phyloP scores from a whole-genome alignment of 2,888 invertebrate species.

The Tenthredo mesomela region DNA sequence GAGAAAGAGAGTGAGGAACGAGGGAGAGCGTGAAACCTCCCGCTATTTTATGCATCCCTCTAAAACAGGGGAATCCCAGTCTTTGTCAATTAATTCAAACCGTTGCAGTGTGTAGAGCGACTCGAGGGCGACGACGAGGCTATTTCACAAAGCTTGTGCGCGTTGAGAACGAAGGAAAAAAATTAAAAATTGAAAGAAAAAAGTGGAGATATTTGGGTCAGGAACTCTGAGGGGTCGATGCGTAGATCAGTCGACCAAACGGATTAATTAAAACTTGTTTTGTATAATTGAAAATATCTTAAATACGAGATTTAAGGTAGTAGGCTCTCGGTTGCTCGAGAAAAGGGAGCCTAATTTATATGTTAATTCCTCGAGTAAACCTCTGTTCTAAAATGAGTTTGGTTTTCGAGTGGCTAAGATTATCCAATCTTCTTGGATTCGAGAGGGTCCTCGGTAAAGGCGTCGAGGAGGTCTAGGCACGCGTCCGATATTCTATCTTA shows the following conservation, averaged over 20 bases:
- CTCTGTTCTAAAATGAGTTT: conserved; percentile 34
- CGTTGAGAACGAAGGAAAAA: background rate
- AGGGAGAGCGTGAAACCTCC: conserved; percentile 29
- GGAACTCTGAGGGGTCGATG: background rate
- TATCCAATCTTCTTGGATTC: conserved; percentile 35
- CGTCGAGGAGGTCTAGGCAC: conserved; percentile 15
- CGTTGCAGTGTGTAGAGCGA: conserved; percentile 64
- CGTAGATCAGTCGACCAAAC: conserved; percentile 27
- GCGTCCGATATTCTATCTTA: background rate
- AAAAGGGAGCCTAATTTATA: conserved; percentile 44
- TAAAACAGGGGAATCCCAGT: conserved; percentile 52
- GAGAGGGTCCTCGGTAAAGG: background rate
- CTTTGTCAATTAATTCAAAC: conserved; percentile 77
- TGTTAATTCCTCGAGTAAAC: conserved; percentile 39
- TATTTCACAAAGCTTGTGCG: background rate
- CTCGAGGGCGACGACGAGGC: background rate
- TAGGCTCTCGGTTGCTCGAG: background rate
- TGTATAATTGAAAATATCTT: conserved; percentile 40
- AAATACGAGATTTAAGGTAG: conserved; percentile 28
- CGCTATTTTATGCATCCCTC: conserved; percentile 32
- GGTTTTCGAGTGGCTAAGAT: conserved; percentile 42
- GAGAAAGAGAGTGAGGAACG: conserved; percentile 61
- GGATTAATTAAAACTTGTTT: conserved; percentile 40
- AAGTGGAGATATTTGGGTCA: background rate
- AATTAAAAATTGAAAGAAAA: background rate